Conservation (phyloP, 2,797 vertebrate species). For the Spinibarbus caldwelli region DNA sequence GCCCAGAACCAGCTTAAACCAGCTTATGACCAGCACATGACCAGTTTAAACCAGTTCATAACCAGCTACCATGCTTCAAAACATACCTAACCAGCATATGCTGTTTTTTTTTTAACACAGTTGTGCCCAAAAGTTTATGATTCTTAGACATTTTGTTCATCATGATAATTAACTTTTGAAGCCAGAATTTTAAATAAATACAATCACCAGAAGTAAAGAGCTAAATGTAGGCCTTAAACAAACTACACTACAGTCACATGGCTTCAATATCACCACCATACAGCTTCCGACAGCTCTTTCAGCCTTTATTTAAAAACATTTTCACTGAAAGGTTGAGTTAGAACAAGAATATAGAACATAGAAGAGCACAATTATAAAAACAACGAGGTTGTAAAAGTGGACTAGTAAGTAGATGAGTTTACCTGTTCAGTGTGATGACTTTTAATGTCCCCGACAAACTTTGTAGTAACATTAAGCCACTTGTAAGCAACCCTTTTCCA, state of each 20-base stretch:
- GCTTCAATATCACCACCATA: not conserved
- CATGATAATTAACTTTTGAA: not conserved
- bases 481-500: not conserved
- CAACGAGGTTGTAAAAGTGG: not conserved
- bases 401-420: not conserved
- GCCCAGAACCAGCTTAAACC: too few relatives aligned
- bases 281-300: not conserved
- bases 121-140: not conserved
- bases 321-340: too few relatives aligned
- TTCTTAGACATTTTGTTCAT: not conserved
- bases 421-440: too few relatives aligned
- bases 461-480: not conserved
- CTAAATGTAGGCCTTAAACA: not conserved
- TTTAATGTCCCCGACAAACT: too few relatives aligned
- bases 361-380: too few relatives aligned
- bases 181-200: not conserved
- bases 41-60: too few relatives aligned
- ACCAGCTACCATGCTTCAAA: too few relatives aligned
- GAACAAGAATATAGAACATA: not conserved
- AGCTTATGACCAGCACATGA: too few relatives aligned
- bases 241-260: not conserved
- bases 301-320: not conserved
- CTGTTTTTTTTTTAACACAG: too few relatives aligned
- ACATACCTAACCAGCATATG: too few relatives aligned
- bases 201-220: not conserved